Percentiles rank a stretch among this genome's conserved stretches.
These are phyloP conservation scores for Pica pica DNA, from an alignment of 2,113 vertebrate genomes.

Conservation along the genomic window DNA sequence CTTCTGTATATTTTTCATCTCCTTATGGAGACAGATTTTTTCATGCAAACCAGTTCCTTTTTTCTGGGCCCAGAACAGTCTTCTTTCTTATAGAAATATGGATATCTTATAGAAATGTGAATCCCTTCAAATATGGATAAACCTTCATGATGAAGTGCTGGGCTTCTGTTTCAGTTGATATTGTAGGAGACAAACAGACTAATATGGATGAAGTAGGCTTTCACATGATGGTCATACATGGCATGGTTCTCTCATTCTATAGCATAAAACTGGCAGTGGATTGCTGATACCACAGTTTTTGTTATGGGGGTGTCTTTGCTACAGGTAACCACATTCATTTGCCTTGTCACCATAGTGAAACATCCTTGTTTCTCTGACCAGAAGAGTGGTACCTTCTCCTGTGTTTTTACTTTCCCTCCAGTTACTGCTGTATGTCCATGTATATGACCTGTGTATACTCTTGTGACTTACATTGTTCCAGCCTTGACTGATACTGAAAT, in stretches of 20 bases:
- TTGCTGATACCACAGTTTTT: neutral
- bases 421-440: neutral
- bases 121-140: neutral
- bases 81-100: neutral
- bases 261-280: neutral
- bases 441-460: neutral
- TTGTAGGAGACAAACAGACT: neutral
- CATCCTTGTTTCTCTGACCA: neutral
- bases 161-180: neutral
- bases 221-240: too few relatives aligned
- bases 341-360: neutral
- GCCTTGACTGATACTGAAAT: neutral
- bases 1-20: neutral
- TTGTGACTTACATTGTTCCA: neutral
- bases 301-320: neutral
- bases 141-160: neutral
- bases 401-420: neutral
- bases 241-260: neutral
- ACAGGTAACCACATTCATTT: neutral
- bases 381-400: neutral
- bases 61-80: neutral
- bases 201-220: neutral
- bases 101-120: neutral
- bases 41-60: neutral
- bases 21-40: neutral